phyloP scores from a whole-genome alignment of 2,888 invertebrate species.

The Catocala fraxini region DNA sequence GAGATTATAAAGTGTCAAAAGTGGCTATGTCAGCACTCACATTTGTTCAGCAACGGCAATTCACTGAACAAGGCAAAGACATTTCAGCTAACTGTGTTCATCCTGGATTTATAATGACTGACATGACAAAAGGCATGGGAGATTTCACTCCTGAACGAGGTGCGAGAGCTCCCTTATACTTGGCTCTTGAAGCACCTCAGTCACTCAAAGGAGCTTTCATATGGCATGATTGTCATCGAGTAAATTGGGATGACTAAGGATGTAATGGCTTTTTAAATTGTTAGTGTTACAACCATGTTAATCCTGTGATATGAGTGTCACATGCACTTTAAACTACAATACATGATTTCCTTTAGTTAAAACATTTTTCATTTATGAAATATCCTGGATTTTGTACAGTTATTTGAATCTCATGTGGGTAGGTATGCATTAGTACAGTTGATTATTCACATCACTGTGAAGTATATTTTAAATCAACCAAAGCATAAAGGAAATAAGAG shows the following conservation, averaged over 20 bases:
- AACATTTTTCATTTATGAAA: conserved; percentile 58
- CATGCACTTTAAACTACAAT: conserved; percentile 81
- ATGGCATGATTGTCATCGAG: conserved; percentile 84
- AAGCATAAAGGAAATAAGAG: neutral
- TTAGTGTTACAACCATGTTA: conserved; percentile 72
- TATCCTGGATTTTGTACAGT: neutral
- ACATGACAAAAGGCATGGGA: conserved; percentile 84
- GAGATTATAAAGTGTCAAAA: conserved; percentile 85
- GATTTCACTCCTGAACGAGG: conserved; percentile 81
- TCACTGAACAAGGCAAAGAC: conserved; percentile 82
- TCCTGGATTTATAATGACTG: conserved; percentile 84
- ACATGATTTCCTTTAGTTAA: conserved; percentile 74
- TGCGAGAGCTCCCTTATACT: conserved; percentile 76
- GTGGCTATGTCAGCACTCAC: conserved; percentile 82
- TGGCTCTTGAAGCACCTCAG: conserved; percentile 81
- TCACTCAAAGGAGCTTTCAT: conserved; percentile 80
- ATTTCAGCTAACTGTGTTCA: conserved; percentile 83
- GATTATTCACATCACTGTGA: too few relatives aligned
- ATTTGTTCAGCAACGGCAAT: conserved; percentile 81
- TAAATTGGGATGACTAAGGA: conserved; percentile 84
- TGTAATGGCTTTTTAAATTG: conserved; percentile 60
- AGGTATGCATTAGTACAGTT: neutral
- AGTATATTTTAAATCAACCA: too few relatives aligned
- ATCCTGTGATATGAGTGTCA: conserved; percentile 85
- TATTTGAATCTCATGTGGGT: neutral